These are phyloP conservation scores for Stenolophus ochropezus DNA, from an alignment of 2,888 invertebrate species.

Conservation along the genomic window DNA sequence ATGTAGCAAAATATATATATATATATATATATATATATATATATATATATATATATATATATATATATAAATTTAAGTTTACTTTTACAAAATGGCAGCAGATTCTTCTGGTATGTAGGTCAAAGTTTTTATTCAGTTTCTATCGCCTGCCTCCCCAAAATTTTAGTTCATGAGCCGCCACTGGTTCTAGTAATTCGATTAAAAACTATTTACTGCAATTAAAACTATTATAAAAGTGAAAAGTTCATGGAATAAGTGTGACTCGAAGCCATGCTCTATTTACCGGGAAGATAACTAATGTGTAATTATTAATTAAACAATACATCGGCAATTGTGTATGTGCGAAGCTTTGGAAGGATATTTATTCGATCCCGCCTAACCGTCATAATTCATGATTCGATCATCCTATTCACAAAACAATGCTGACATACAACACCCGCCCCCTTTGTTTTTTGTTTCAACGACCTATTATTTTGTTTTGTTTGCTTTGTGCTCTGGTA, in stretches of 20 bases:
- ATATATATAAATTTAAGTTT: too few relatives aligned
- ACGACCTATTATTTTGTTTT: constrained; percentile 2
- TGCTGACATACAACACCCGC: constrained; percentile 34
- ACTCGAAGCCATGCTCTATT: neutral
- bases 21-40: too few relatives aligned
- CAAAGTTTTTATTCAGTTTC: too few relatives aligned
- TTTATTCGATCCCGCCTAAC: constrained; percentile 49
- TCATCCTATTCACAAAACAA: constrained; percentile 48
- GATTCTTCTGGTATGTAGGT: too few relatives aligned
- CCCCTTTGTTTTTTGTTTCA: constrained; percentile 12
- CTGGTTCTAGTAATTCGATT: too few relatives aligned
- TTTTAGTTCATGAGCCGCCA: too few relatives aligned
- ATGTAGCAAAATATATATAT: too few relatives aligned
- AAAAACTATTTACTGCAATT: too few relatives aligned
- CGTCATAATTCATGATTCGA: constrained; percentile 51
- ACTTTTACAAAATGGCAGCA: too few relatives aligned
- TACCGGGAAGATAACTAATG: neutral
- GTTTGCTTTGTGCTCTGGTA: constrained; percentile 6
- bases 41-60: too few relatives aligned
- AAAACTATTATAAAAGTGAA: neutral
- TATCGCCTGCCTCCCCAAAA: too few relatives aligned
- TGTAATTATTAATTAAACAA: neutral
- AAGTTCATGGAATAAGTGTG: neutral
- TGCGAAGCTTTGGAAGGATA: neutral
- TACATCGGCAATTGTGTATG: neutral